phyloP scores from a whole-genome alignment of 2,888 invertebrate genomes.

The Gibbula magus region DNA sequence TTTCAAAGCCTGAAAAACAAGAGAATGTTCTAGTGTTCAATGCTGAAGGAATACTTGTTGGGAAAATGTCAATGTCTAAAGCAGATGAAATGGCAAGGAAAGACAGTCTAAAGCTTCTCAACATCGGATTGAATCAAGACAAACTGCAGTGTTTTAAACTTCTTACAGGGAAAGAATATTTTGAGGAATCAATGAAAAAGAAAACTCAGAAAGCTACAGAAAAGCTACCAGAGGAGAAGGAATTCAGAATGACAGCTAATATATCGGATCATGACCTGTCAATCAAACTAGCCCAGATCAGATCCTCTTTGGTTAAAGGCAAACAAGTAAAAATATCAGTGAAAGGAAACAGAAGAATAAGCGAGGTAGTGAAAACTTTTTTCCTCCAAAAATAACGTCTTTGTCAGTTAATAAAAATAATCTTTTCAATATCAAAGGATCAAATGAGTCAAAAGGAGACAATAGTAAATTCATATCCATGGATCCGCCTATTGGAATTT shows the following conservation, averaged over 20 bases:
- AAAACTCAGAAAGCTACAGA: conserved; percentile 28
- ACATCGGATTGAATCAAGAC: conserved; percentile 27
- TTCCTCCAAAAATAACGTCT: too few species aligned
- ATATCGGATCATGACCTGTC: conserved; percentile 41
- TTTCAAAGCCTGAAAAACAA: neutral
- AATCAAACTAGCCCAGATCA: conserved; percentile 34
- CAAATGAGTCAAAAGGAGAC: too few species aligned
- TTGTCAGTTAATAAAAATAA: too few species aligned
- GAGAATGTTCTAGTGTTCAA: conserved; percentile 35
- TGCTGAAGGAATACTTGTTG: conserved; percentile 24
- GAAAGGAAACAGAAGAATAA: neutral
- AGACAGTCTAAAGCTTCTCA: conserved; percentile 32
- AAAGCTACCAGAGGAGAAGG: conserved; percentile 32
- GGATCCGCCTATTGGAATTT: too few species aligned
- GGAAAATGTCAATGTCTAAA: conserved; percentile 28
- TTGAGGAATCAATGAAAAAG: conserved; percentile 24
- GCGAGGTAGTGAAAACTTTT: conserved; percentile 19
- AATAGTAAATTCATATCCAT: too few species aligned
- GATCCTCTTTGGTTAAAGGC: conserved; percentile 28
- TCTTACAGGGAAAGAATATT: conserved; percentile 35
- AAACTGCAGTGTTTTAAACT: conserved; percentile 24
- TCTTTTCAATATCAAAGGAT: too few species aligned
- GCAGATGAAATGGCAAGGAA: conserved; percentile 35
- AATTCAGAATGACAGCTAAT: conserved; percentile 28
- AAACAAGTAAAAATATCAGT: conserved; percentile 29